Percentiles rank a stretch among this genome's conserved stretches.
These are phyloP conservation scores for Drusus annulatus DNA, from an alignment of 1,140 invertebrate genomes.

Conservation along the genomic window DNA sequence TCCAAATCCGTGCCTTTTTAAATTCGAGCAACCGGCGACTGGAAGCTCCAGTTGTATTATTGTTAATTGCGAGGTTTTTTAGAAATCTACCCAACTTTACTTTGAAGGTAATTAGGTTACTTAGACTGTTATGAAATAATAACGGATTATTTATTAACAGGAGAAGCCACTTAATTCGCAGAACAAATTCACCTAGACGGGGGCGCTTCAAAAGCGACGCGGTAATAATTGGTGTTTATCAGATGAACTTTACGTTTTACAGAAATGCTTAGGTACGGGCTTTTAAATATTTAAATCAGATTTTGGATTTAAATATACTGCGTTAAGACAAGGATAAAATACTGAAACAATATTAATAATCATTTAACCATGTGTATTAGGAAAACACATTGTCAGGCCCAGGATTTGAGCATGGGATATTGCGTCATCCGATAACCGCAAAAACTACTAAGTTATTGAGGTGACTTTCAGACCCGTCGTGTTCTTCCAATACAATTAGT, in stretches of 20 bases:
- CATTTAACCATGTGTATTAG: no score
- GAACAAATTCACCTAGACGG: slow-evolving; percentile 4
- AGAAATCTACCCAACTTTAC: background rate
- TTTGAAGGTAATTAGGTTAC: slow-evolving; percentile 20
- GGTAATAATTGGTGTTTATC: background rate
- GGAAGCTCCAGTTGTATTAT: background rate
- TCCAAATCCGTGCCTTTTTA: background rate
- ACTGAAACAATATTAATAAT: no score
- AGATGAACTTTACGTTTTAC: background rate
- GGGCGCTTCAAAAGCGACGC: background rate
- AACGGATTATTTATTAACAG: slow-evolving; percentile 31
- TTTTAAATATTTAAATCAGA: background rate
- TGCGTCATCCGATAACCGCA: no score
- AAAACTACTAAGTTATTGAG: no score
- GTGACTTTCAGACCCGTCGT: no score
- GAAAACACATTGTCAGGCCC: no score
- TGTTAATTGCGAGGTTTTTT: slow-evolving; percentile 14
- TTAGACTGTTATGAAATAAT: slow-evolving; percentile 22
- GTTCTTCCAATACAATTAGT: no score
- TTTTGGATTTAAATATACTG: no score
- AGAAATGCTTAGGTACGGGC: background rate
- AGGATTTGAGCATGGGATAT: no score
- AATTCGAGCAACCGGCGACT: background rate
- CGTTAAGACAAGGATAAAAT: no score
- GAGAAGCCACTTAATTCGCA: slow-evolving; percentile 26